Evolutionary conservation across 2,113 vertebrate species (phyloP).

Genomic region (Aythya baeri): DNA sequence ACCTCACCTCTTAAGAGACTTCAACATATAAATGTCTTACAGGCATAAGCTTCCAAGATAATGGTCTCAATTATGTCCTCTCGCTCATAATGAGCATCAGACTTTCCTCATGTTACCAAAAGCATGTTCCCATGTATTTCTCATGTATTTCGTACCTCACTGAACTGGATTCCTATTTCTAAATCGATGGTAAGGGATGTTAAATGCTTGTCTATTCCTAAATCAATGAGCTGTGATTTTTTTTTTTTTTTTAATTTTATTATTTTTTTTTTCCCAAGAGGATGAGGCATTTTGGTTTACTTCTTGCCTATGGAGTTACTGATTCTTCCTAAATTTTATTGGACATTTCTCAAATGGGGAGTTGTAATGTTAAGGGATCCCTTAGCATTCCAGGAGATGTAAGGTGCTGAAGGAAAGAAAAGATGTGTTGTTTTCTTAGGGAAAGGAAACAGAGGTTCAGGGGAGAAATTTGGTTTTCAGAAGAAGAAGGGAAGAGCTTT

Average conservation of each 20-base stretch:
- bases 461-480: neutral
- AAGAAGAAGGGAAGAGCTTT: neutral
- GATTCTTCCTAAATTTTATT: neutral
- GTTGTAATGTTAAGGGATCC: neutral
- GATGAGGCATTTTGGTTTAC: neutral
- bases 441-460: neutral
- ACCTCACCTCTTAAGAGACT: neutral
- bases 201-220: neutral
- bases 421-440: neutral
- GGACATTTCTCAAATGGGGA: neutral
- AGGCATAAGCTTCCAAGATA: neutral
- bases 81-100: neutral
- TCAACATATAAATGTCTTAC: neutral
- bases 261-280: too few relatives aligned
- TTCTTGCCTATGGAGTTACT: neutral
- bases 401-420: neutral
- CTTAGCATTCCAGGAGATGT: neutral
- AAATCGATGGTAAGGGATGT: neutral
- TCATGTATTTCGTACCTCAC: neutral
- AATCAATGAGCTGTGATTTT: neutral
- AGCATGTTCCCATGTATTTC: neutral
- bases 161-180: neutral
- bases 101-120: neutral
- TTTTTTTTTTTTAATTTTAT: neutral
- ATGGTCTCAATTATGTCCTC: neutral